phyloP scores from a whole-genome alignment of 1,140 invertebrate genomes.

The Dendrolimus kikuchii region DNA sequence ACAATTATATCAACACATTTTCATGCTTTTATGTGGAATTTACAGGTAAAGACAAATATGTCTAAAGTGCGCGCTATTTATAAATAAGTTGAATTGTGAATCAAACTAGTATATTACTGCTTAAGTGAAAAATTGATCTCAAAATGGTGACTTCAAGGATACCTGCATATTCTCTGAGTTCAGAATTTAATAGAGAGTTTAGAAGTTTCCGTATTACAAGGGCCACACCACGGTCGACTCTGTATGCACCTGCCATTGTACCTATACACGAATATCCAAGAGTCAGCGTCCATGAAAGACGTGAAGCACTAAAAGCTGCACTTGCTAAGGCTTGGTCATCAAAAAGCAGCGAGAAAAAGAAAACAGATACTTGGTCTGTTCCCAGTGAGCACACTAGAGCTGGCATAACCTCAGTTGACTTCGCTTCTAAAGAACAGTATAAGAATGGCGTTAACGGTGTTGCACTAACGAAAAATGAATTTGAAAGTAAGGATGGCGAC shows the following conservation, averaged over 20 bases:
- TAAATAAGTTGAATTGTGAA: slow-evolving; percentile 49
- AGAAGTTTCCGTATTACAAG: slow-evolving; percentile 70
- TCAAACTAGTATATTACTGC: slow-evolving; percentile 32
- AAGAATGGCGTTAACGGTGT: slow-evolving; percentile 46
- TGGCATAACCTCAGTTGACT: slow-evolving; percentile 49
- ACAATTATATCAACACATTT: slow-evolving; percentile 41
- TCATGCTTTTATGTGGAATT: slow-evolving; percentile 15
- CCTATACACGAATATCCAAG: slow-evolving; percentile 70
- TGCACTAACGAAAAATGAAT: slow-evolving; percentile 56
- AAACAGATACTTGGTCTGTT: slow-evolving; percentile 64
- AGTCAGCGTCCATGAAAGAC: slow-evolving; percentile 66
- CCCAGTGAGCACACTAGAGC: slow-evolving; percentile 53
- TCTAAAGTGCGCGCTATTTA: slow-evolving; percentile 58
- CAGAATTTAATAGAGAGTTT: slow-evolving; percentile 73
- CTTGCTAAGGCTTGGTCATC: slow-evolving; percentile 70
- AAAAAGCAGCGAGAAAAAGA: slow-evolving; percentile 65
- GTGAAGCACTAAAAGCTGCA: slow-evolving; percentile 66
- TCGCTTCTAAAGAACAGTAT: slow-evolving; percentile 37
- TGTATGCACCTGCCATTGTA: slow-evolving; percentile 64
- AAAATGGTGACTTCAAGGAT: slow-evolving; percentile 73
- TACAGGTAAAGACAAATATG: slow-evolving; percentile 66
- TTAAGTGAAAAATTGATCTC: slow-evolving; percentile 62
- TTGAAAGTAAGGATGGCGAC: slow-evolving; percentile 55
- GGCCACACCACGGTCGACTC: slow-evolving; percentile 58
- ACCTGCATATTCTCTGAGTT: slow-evolving; percentile 71